These are phyloP conservation scores for Eulimnadia texana DNA, from an alignment of 1,140 invertebrate genomes.

Conservation along the genomic window DNA sequence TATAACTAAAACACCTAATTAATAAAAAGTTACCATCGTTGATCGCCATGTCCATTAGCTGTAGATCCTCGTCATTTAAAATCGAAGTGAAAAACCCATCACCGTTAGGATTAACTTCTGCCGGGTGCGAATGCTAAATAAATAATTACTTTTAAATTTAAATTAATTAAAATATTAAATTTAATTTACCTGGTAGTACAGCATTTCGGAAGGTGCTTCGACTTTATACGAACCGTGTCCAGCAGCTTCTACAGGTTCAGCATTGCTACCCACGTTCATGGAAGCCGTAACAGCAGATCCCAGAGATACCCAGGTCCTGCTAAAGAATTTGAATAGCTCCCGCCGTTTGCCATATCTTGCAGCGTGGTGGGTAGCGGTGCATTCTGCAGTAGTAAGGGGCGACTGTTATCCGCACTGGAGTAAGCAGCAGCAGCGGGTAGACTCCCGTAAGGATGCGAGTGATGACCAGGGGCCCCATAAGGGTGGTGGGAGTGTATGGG, in stretches of 20 bases:
- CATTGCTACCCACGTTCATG: constrained; percentile 49
- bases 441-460: constrained; percentile 4
- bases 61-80: constrained; percentile 70
- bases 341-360: constrained; percentile 41
- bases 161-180: background rate
- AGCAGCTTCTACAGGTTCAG: constrained; percentile 24
- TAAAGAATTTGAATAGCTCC: constrained; percentile 24
- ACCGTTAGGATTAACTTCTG: constrained; percentile 15
- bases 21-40: constrained; percentile 47
- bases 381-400: constrained; percentile 47
- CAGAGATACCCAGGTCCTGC: constrained; percentile 25
- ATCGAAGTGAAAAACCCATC: constrained; percentile 73
- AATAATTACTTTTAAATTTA: constrained; percentile 9
- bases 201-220: constrained; percentile 38
- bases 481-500: constrained; percentile 16
- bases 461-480: constrained; percentile 15
- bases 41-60: constrained; percentile 77
- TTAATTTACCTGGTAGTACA: constrained; percentile 46
- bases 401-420: constrained; percentile 13
- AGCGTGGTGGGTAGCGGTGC: constrained; percentile 41
- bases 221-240: constrained; percentile 33
- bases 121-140: background rate
- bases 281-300: constrained; percentile 62
- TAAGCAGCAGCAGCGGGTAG: background rate
- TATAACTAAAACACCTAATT: constrained; percentile 1